phyloP scores from a whole-genome alignment of 2,888 invertebrate species.

The Herminia tarsipennalis region DNA sequence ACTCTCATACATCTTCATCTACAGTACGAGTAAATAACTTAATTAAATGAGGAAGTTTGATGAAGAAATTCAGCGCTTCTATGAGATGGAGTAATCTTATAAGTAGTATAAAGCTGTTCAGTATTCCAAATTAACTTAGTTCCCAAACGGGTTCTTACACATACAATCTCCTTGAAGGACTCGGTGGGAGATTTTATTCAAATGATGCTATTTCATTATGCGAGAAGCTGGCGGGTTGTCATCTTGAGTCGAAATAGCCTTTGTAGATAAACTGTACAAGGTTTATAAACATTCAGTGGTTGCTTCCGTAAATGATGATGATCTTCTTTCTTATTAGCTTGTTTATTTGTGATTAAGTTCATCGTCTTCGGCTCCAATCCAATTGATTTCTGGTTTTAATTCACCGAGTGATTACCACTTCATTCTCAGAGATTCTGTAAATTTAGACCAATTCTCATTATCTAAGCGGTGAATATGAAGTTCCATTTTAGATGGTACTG shows the following conservation, averaged over 20 bases:
- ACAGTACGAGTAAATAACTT: slow-evolving; percentile 20
- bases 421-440: too few relatives aligned
- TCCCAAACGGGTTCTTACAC: slow-evolving; percentile 21
- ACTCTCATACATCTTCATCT: slow-evolving; percentile 8
- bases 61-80: slow-evolving; percentile 25
- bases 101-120: slow-evolving; percentile 21
- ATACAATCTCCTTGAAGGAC: slow-evolving; percentile 13
- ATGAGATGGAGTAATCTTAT: slow-evolving; percentile 31
- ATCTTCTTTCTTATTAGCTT: too few relatives aligned
- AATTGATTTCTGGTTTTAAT: too few relatives aligned
- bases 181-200: slow-evolving; percentile 39
- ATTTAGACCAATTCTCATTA: too few relatives aligned
- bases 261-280: slow-evolving; percentile 15
- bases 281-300: slow-evolving; percentile 23
- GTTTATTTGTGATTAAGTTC: too few relatives aligned
- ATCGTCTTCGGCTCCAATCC: too few relatives aligned
- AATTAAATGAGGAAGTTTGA: slow-evolving; percentile 20
- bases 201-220: slow-evolving; percentile 47
- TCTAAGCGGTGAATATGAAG: too few relatives aligned
- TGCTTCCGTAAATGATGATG: slow-evolving; percentile 7
- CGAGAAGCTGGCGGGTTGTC: slow-evolving; percentile 35
- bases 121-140: slow-evolving; percentile 37
- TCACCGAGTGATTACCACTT: too few relatives aligned
- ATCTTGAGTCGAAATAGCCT: slow-evolving; percentile 23
- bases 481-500: too few relatives aligned